phyloP scores from a whole-genome alignment of 2,797 vertebrate genomes.

The Pangasius mekongensis region DNA sequence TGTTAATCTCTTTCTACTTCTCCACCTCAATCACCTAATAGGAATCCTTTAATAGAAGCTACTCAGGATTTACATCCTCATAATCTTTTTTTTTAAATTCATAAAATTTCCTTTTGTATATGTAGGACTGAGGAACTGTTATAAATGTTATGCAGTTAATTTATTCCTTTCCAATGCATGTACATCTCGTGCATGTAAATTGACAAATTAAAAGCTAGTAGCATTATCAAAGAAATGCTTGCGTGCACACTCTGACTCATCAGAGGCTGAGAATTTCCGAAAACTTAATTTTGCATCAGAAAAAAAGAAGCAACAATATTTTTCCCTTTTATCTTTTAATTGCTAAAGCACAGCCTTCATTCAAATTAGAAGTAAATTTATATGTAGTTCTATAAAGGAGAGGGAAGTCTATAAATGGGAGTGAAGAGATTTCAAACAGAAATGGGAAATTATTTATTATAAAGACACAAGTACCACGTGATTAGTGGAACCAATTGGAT shows the following conservation, averaged over 20 bases:
- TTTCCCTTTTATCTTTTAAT: background rate
- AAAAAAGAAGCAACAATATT: background rate
- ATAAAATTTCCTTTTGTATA: constrained; percentile 2
- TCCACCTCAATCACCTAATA: constrained; percentile 34
- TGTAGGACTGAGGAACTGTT: constrained; percentile 17
- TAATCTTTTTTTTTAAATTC: constrained; percentile 50
- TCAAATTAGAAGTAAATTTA: background rate
- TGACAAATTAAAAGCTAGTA: constrained; percentile 29
- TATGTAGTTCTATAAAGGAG: background rate
- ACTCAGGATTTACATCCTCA: constrained; percentile 41
- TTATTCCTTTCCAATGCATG: constrained; percentile 20
- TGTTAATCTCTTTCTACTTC: constrained; percentile 43
- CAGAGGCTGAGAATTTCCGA: background rate
- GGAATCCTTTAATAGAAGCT: constrained; percentile 45
- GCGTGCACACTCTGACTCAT: background rate
- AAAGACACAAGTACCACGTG: background rate
- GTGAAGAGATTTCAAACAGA: background rate
- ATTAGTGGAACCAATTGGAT: background rate
- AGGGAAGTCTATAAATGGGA: background rate
- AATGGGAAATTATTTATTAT: background rate
- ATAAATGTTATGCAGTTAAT: constrained; percentile 37
- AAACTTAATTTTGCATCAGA: background rate
- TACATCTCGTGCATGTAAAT: constrained; percentile 34
- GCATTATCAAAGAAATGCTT: background rate
- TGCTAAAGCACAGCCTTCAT: background rate